phyloP scores from a whole-genome alignment of 2,888 invertebrate species.

The Oxytorus armatus region DNA sequence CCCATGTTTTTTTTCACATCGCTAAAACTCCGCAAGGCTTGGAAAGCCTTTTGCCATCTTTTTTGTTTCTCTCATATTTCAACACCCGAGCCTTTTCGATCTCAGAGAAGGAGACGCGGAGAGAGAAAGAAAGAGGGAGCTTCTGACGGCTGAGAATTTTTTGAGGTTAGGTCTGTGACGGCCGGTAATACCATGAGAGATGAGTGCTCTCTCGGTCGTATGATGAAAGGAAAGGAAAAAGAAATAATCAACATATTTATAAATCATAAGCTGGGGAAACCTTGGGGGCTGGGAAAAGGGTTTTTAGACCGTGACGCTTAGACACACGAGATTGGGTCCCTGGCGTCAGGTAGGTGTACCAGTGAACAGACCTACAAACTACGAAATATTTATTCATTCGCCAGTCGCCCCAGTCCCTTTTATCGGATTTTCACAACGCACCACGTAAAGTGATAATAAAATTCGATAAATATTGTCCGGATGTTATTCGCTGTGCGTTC shows the following conservation, averaged over 20 bases:
- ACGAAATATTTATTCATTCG: too few species aligned
- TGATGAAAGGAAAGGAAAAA: conserved; percentile 30
- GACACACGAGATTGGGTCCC: too few species aligned
- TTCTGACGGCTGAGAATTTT: conserved; percentile 16
- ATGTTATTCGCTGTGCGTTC: too few species aligned
- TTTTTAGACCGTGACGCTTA: not conserved
- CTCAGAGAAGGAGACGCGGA: conserved; percentile 8
- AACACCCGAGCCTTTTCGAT: conserved; percentile 50
- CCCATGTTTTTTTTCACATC: conserved; percentile 49
- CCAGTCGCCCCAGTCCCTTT: too few species aligned
- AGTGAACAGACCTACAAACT: too few species aligned
- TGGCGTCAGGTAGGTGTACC: too few species aligned
- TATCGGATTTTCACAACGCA: too few species aligned
- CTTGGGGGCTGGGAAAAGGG: conserved; percentile 13
- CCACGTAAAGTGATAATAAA: too few species aligned
- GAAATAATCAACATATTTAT: conserved; percentile 59
- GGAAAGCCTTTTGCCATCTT: conserved; percentile 58
- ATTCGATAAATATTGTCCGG: too few species aligned
- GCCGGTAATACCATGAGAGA: conserved; percentile 9
- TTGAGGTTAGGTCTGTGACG: conserved; percentile 32
- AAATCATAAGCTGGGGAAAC: conserved; percentile 32
- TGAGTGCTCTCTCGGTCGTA: conserved; percentile 29
- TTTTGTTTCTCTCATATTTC: conserved; percentile 64
- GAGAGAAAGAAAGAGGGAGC: conserved; percentile 10
- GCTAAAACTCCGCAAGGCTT: conserved; percentile 55